Base-by-base conservation (phyloP, 2,888 invertebrate genomes). In the Tipula unca region DNA sequence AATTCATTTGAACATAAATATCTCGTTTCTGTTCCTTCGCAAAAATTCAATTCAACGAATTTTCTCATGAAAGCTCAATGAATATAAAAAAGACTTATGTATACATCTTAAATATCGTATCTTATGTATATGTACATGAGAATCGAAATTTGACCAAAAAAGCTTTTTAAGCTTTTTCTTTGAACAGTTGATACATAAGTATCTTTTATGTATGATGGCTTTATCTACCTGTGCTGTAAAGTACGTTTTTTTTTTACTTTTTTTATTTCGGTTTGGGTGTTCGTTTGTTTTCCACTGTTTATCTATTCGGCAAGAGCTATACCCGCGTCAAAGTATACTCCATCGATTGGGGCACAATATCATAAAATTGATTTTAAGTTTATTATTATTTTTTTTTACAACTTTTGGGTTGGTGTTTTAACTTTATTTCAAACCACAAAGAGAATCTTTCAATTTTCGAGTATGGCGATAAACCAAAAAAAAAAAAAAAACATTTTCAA, bases 1-100 rank as follows among this genome's bases (percentile, higher is more conserved):
- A 69, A 69, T 69, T 69, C 69, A 69, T 69, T 69, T 69, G 69
- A 69, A 69, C 69, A 69, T 69, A 69, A 69, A 69, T 69, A 69
- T 69, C 13, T 69, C 25, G 69, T 69, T 25, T 69, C 25, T 25
- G 25, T 69, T n/a, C 48, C 48, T 25, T n/a, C 14, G 3, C n/a
- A 69, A 69, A 48, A 48, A 17, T 48, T 69, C 69, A 69, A 69
- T 69, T 13, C 69, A 69, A 20, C 10, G 10, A 69, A 10, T 25
- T 69, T 25, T 69, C 10, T 69, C 69, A 69, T 25, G 25, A 69
- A 69, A 69, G 69, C 69, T 69, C 69, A 69, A 25, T 69, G 69
- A 25, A 25, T 69, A 69, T 69, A 69, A 69, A 25, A 69, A 69
- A 69, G 69, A 25, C 69, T 69, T 69, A 69, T 25, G 17, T 69